These are phyloP conservation scores for Oncorhynchus nerka DNA, from an alignment of 2,113 vertebrate species.

Conservation along the genomic window DNA sequence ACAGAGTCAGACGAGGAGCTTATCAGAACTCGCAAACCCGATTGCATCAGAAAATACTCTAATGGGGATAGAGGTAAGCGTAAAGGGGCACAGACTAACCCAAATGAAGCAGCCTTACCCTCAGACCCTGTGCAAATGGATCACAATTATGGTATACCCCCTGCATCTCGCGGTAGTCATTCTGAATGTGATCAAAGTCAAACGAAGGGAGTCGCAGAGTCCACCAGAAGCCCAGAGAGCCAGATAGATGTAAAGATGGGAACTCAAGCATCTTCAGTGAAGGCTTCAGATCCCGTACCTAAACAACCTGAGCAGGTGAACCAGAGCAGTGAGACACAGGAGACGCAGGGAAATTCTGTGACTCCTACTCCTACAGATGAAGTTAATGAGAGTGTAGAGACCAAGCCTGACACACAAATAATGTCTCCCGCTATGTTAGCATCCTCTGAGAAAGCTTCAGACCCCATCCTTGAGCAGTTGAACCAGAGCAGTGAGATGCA, in stretches of 20 bases:
- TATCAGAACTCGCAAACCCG: constrained; percentile 47
- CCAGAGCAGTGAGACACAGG: neutral
- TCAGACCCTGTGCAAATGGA: constrained; percentile 61
- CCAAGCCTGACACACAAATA: no score
- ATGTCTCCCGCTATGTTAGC: no score
- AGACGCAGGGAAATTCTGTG: no score
- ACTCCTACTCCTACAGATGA: no score
- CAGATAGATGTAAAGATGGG: neutral
- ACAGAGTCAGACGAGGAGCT: constrained; percentile 54
- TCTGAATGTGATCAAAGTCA: constrained; percentile 31
- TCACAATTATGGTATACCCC: constrained; percentile 68
- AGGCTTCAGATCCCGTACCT: neutral
- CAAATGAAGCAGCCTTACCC: constrained; percentile 35
- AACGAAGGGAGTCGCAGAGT: constrained; percentile 20
- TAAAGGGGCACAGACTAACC: constrained; percentile 31
- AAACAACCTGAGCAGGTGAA: constrained; percentile 6
- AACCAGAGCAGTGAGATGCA: neutral
- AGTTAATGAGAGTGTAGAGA: no score
- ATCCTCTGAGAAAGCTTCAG: no score
- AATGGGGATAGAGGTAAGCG: constrained; percentile 56
- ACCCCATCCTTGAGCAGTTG: no score
- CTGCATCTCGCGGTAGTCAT: constrained; percentile 33
- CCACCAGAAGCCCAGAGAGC: constrained; percentile 17
- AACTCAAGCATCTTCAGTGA: neutral
- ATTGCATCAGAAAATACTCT: constrained; percentile 56